Evolutionary conservation across 2,113 vertebrate species (phyloP).

Genomic region (Callionymus lyra): DNA sequence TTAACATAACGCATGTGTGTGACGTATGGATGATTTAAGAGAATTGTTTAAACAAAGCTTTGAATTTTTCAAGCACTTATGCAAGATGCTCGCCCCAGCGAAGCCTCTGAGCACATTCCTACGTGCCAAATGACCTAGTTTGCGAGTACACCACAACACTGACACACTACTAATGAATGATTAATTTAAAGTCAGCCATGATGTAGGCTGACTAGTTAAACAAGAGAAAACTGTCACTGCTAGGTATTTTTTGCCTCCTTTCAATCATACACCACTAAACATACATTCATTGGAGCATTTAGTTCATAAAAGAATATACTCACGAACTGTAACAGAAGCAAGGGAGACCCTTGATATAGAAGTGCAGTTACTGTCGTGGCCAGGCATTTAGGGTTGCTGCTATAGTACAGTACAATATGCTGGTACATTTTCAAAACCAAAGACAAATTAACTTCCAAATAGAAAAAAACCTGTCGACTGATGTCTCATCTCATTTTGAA

Average conservation of each 20-base stretch:
- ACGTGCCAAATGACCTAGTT: conserved; percentile 64
- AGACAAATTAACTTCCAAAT: no score
- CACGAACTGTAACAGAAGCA: conserved; percentile 24
- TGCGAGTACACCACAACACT: conserved; percentile 50
- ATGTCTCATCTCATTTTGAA: background rate
- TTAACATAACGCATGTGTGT: no score
- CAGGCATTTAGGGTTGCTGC: conserved; percentile 1
- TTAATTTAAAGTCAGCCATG: conserved; percentile 60
- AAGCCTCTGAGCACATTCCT: conserved; percentile 41
- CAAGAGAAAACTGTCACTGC: conserved; percentile 33
- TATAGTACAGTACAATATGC: background rate
- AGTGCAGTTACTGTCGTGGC: conserved; percentile 8
- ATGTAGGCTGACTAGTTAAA: conserved; percentile 42
- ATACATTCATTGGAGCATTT: conserved; percentile 48
- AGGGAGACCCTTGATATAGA: conserved; percentile 42
- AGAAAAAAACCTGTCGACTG: no score
- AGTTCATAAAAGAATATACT: conserved; percentile 34
- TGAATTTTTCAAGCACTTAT: conserved; percentile 24
- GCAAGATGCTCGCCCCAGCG: conserved; percentile 41
- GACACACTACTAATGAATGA: conserved; percentile 60
- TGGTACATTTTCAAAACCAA: no score
- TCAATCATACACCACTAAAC: conserved; percentile 44
- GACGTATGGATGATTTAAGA: conserved; percentile 5
- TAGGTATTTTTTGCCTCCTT: conserved; percentile 28
- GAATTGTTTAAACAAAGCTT: conserved; percentile 11